Evolutionary conservation across 2,113 vertebrate species (phyloP), one percentile per base, ranked within the genome.

Genomic region (Amia ocellicauda): DNA sequence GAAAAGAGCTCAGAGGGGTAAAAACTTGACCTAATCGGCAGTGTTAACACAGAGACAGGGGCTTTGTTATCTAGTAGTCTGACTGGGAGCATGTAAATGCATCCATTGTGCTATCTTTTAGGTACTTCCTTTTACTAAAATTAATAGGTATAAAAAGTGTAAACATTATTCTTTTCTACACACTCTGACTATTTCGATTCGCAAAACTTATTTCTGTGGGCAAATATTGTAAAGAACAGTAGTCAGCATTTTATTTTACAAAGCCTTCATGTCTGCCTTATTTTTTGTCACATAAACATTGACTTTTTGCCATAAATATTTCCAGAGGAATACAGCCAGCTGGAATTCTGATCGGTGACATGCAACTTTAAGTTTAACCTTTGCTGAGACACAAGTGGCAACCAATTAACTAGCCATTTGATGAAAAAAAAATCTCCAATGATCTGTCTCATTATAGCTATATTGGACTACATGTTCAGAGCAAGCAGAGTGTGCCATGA

Each of bases 21-120:
- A 91, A 96, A 98, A 96, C 92, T 94, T 99, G 97, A 99, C 96
- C 97, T 99, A 99, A 99, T 99, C 93, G 92, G 88, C 91, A 92
- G 93, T 97, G 94, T 98, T 98, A 99, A 98, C 96, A 98, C 90
- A 90, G 91, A 96, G 92, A 89, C 93, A 92, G 85, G 89, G 91
- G 92, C 92, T 95, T 95, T 96, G 94, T 96, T 94, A 93, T 94
- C 92, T 90, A 83, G 91, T 90, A 93, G 93, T 85, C 92, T 95
- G 94, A 93, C 92, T 91, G 91, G 92, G 85, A 88, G 90, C 91
- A 95, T 95, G 94, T 95, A 98, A 99, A 99, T 97, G 92, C 94
- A 96, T 97, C 94, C 93, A 94, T 93, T 93, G 90, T 89, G 86
- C 86, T 86, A 81, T 87, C 90, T 88, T 84, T 80, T 76, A 86